A percentile compares a stretch with the other conserved stretches of the same genome.
Conservation (phyloP, 2,888 invertebrate species). For the Drosophila nigricruria region DNA sequence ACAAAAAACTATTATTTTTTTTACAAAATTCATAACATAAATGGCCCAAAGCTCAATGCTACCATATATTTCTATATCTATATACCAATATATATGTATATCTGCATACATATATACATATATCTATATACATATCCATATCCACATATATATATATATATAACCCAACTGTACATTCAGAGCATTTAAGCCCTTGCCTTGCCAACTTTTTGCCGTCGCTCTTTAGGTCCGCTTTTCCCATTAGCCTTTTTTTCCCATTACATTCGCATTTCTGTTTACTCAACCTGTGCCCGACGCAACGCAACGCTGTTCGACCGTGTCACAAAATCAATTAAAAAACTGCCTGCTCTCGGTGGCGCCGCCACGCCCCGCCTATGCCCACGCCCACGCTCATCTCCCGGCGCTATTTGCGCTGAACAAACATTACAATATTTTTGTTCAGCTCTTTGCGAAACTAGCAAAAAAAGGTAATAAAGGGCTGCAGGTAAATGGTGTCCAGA, state of each 20-base stretch:
- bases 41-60: neutral
- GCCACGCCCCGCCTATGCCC: neutral
- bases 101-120: neutral
- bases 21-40: neutral
- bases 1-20: neutral
- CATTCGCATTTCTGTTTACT: slow-evolving; percentile 40
- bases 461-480: neutral
- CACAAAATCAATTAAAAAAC: slow-evolving; percentile 68
- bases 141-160: too few species aligned
- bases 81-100: neutral
- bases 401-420: slow-evolving; percentile 51
- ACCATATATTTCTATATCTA: neutral
- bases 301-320: slow-evolving; percentile 44
- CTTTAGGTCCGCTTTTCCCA: slow-evolving; percentile 8
- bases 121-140: neutral
- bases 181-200: neutral
- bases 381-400: slow-evolving; percentile 7
- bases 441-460: slow-evolving; percentile 25
- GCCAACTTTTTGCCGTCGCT: too few species aligned
- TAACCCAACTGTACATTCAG: neutral
- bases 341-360: slow-evolving; percentile 6
- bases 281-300: slow-evolving; percentile 32
- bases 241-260: slow-evolving; percentile 32
- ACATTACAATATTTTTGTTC: slow-evolving; percentile 14
- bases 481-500: slow-evolving; percentile 48